A percentile compares a stretch with the other conserved stretches of the same genome.
Evolutionary conservation across 2,113 vertebrate genomes (phyloP).

Genomic region (Myodes glareolus): DNA sequence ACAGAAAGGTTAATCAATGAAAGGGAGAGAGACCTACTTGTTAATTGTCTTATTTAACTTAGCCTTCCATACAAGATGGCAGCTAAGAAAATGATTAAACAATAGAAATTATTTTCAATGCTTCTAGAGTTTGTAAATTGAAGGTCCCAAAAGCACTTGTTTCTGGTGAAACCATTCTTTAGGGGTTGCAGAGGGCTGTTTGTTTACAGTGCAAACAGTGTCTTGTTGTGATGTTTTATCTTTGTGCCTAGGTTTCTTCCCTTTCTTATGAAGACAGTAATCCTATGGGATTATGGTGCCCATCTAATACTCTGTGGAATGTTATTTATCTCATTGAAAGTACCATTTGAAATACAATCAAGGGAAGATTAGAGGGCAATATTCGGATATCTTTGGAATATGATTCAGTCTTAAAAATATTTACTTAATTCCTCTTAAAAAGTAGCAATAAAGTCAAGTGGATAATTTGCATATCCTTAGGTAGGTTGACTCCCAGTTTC

Average conservation of each 20-base stretch:
- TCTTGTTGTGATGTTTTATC: neutral
- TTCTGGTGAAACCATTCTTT: neutral
- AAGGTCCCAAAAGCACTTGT: neutral
- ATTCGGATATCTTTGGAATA: neutral
- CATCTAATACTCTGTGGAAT: neutral
- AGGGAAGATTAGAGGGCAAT: neutral
- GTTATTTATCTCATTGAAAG: neutral
- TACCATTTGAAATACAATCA: neutral
- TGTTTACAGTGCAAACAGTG: accelerated
- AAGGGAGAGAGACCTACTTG: neutral
- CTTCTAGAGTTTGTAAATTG: neutral
- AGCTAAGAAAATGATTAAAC: neutral
- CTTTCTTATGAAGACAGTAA: neutral
- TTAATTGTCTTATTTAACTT: neutral
- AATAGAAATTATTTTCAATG: neutral
- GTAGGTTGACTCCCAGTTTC: no score
- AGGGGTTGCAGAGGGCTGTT: accelerated
- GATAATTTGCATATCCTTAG: neutral
- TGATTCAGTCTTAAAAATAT: neutral
- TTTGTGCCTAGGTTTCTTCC: neutral
- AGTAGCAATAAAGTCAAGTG: neutral
- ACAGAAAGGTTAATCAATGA: neutral
- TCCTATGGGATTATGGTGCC: neutral
- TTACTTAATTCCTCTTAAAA: neutral
- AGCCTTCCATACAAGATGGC: neutral